Conservation (phyloP, 2,888 invertebrate genomes). For the Tortrix viridana region DNA sequence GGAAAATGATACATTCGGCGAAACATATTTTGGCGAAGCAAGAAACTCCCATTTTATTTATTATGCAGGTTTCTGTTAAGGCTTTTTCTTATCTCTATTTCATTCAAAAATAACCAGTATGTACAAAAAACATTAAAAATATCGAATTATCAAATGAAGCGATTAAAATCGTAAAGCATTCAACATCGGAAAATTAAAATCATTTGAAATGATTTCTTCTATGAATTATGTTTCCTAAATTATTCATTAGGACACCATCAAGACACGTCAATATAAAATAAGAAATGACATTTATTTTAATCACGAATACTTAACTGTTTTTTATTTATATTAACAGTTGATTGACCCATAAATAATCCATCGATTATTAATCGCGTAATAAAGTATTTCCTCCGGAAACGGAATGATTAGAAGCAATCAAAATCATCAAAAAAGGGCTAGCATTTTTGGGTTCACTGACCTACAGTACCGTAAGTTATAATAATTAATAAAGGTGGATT, state of each 20-base stretch:
- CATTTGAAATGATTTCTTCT: not conserved
- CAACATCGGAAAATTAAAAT: not conserved
- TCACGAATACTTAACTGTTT: slow-evolving; percentile 4
- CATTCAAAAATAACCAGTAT: no score
- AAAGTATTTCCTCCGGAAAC: slow-evolving; percentile 30
- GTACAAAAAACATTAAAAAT: not conserved
- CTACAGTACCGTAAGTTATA: not conserved
- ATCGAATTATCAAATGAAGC: not conserved
- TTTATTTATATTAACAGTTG: slow-evolving; percentile 7
- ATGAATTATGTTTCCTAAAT: not conserved
- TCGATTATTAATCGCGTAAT: slow-evolving; percentile 13
- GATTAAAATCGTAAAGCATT: not conserved
- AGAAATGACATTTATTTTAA: not conserved
- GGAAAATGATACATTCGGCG: no score
- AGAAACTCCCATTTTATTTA: no score
- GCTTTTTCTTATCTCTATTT: no score
- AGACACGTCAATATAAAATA: not conserved
- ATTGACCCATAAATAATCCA: slow-evolving; percentile 8
- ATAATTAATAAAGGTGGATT: not conserved
- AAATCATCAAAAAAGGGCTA: slow-evolving; percentile 15
- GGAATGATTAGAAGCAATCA: slow-evolving; percentile 18
- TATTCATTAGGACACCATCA: not conserved
- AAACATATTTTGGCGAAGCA: no score
- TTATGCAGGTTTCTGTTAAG: no score
- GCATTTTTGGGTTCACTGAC: slow-evolving; percentile 6